Evolutionary conservation across 1,140 invertebrate species (phyloP), one percentile per base, ranked within the genome.

Genomic region (Drosophila cardini): DNA sequence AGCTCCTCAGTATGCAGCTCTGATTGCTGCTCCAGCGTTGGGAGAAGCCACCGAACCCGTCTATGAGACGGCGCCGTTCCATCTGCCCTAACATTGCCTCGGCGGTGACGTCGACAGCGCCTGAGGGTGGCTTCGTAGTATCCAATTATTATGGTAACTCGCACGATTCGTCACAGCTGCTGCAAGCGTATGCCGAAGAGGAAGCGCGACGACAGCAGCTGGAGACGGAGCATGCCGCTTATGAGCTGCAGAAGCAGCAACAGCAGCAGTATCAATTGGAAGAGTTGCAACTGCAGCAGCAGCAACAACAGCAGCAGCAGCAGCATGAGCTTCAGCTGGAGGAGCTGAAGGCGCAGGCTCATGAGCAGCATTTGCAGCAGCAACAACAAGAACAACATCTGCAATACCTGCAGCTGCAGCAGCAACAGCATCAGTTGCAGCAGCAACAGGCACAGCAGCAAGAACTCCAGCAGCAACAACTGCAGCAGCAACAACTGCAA

Each of bases 71-170:
- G 83, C 79, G 0, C 70, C 79, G 2, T 91, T 91, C 70, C 89
- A 89, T 48, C 53, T 91, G 50, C 72, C 80, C 48, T n/a, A 90
- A 90, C 65, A 72, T 79, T 10, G 84, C 72, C 0, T 61, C 75
- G 2, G 70, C 75, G 4, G 70, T 72, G 3, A 43, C 56, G 0
- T 62, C 84, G 0, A 57, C 78, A 0, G 70, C 78, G 1, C 73
- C 90, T 0, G 85, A 91, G 52, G 75, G 81, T 0, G 91, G 91
- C 7, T 92, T 92, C 58, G 81, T 92, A 3, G 91, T 92, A 1
- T 92, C 91, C 15, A 92, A 92, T 43, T 92, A 86, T 56, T 92
- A 85, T 56, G 79, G 78, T 1, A 87, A 90, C 32, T 45, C 68
- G 0, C 87, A 89, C 38, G 80, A 90, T 32, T 90, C 91, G 1